Evolutionary conservation across 2,888 invertebrate genomes (phyloP).

Genomic region (Cephus spinipes): DNA sequence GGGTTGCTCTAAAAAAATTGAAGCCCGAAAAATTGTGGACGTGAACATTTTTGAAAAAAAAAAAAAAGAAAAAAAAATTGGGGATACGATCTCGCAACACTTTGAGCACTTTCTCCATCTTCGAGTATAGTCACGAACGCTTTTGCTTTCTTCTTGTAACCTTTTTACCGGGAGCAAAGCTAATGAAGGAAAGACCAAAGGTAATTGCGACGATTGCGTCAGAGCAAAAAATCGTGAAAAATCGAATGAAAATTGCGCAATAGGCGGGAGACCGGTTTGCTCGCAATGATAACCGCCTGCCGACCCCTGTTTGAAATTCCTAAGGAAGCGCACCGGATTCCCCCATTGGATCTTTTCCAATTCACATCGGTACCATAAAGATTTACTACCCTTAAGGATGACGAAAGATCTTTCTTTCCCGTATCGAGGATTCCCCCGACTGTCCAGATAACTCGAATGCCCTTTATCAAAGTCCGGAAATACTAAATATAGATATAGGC

Average conservation of each 20-base stretch:
- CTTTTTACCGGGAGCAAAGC: not conserved
- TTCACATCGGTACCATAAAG: not conserved
- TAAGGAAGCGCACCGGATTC: not conserved
- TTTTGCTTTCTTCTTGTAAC: not conserved
- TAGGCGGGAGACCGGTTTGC: not conserved
- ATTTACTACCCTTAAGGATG: not conserved
- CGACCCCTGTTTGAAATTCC: not conserved
- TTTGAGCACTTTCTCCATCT: not conserved
- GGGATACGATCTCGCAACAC: not conserved
- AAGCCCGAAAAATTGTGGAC: not conserved
- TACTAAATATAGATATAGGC: not conserved
- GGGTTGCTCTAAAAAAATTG: not conserved
- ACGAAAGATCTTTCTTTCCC: not conserved
- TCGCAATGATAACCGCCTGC: not conserved
- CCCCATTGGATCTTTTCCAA: not conserved
- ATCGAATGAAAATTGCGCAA: not conserved
- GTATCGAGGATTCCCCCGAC: not conserved
- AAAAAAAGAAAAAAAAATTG: not conserved
- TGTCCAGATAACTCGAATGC: not conserved
- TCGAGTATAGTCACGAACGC: not conserved
- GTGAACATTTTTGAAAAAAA: not conserved
- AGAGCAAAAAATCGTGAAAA: not conserved
- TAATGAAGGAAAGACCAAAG: not conserved
- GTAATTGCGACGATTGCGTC: not conserved
- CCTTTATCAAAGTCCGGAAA: not conserved